These are phyloP conservation scores for Thysanoteuthis rhombus DNA, from an alignment of 2,888 invertebrate species.

Conservation along the genomic window DNA sequence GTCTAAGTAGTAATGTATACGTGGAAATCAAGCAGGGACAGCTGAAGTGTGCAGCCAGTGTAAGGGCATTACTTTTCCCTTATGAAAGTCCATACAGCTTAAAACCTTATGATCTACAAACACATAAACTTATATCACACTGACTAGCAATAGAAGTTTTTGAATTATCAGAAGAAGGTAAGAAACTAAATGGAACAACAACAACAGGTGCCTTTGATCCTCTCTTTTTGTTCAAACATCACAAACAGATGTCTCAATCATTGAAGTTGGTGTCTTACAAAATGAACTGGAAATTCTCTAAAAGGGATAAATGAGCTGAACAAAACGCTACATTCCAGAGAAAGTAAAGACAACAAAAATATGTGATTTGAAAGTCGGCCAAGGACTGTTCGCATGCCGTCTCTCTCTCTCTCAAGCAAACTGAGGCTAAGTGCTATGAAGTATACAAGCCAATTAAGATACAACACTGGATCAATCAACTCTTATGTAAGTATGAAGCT, in stretches of 20 bases:
- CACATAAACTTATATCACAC: too few species aligned
- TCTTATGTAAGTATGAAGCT: neutral
- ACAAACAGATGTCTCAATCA: neutral
- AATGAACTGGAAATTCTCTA: neutral
- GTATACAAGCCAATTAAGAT: neutral
- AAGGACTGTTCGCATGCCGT: neutral
- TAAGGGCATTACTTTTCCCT: too few species aligned
- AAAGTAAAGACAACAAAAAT: neutral
- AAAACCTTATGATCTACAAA: too few species aligned
- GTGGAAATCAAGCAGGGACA: too few species aligned
- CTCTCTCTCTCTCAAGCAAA: neutral
- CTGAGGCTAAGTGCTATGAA: too few species aligned
- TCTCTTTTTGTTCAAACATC: neutral
- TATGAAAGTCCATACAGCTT: too few species aligned
- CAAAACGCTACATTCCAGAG: neutral
- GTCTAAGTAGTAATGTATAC: too few species aligned
- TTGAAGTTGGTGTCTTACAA: neutral
- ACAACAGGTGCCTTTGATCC: neutral
- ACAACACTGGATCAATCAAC: neutral
- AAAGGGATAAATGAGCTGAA: neutral
- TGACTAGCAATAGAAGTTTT: too few species aligned
- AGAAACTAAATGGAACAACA: too few species aligned
- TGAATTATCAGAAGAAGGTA: too few species aligned
- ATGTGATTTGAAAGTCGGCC: neutral
- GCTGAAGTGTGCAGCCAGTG: too few species aligned